Evolutionary conservation across 2,113 vertebrate species (phyloP).

Genomic region (Xenus cinereus): DNA sequence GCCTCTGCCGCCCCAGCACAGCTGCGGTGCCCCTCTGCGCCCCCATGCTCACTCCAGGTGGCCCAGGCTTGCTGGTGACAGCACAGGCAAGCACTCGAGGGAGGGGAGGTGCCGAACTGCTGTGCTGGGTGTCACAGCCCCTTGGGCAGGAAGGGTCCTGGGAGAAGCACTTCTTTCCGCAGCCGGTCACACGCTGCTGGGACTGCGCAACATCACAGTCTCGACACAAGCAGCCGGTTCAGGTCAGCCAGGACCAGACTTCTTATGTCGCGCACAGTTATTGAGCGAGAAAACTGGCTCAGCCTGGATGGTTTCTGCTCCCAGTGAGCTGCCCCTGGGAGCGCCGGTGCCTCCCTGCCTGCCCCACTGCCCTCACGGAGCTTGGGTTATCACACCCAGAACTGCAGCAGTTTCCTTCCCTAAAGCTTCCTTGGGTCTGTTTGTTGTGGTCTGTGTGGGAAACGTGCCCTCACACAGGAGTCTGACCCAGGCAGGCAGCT

Average conservation of each 20-base stretch:
- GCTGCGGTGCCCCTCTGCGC: accelerated
- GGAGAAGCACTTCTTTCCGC: not conserved
- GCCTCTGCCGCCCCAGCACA: accelerated
- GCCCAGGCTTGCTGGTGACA: not conserved
- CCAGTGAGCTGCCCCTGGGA: accelerated
- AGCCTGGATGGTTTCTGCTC: not conserved
- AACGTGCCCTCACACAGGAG: not conserved
- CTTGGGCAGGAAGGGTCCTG: accelerated
- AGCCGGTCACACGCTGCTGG: not conserved
- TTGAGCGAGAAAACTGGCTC: not conserved
- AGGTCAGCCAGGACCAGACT: not conserved
- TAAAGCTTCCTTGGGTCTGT: not conserved
- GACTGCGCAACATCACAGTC: accelerated
- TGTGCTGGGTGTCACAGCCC: accelerated
- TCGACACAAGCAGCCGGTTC: accelerated
- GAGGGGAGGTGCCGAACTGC: not conserved
- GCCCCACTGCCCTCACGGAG: not conserved
- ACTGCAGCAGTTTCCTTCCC: not conserved
- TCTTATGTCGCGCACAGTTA: accelerated
- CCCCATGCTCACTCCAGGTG: accelerated
- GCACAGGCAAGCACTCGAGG: accelerated
- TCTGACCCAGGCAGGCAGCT: not conserved
- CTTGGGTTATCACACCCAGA: not conserved
- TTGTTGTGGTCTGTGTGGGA: not conserved
- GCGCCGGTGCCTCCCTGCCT: not conserved